Conservation (phyloP, 2,113 vertebrate genomes). For the Amblyopsis rosae region DNA sequence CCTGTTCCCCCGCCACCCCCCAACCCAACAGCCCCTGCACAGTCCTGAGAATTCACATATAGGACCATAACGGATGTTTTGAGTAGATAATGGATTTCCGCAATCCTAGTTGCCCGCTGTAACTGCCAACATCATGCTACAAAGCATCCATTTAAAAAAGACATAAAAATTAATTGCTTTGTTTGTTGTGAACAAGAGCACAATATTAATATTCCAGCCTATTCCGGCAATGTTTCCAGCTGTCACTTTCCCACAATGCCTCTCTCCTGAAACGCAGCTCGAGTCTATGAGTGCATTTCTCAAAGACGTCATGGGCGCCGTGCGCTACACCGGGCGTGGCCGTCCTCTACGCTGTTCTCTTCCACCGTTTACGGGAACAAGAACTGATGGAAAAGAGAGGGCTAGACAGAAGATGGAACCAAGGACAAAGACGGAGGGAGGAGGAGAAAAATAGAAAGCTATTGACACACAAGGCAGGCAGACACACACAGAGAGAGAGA, state of each 20-base stretch:
- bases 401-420: not conserved
- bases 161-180: not conserved
- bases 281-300: not conserved
- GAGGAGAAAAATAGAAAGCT: conserved; percentile 18
- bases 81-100: not conserved
- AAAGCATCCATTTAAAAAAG: too few species aligned
- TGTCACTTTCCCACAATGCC: not conserved
- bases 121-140: not conserved
- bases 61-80: conserved; percentile 49
- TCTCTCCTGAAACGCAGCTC: conserved; percentile 19
- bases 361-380: conserved; percentile 10
- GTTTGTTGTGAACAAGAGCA: not conserved
- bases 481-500: not conserved
- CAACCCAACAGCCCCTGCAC: conserved; percentile 35
- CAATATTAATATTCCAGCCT: not conserved
- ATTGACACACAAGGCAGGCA: not conserved
- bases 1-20: not conserved
- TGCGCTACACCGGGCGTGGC: conserved; percentile 30
- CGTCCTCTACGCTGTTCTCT: conserved; percentile 33
- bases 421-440: not conserved
- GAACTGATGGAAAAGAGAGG: conserved; percentile 50
- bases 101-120: not conserved
- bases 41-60: conserved; percentile 55
- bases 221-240: not conserved
- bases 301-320: conserved; percentile 18